Evolutionary conservation across 2,797 vertebrate species (phyloP).

Genomic region (Propithecus perrieri): DNA sequence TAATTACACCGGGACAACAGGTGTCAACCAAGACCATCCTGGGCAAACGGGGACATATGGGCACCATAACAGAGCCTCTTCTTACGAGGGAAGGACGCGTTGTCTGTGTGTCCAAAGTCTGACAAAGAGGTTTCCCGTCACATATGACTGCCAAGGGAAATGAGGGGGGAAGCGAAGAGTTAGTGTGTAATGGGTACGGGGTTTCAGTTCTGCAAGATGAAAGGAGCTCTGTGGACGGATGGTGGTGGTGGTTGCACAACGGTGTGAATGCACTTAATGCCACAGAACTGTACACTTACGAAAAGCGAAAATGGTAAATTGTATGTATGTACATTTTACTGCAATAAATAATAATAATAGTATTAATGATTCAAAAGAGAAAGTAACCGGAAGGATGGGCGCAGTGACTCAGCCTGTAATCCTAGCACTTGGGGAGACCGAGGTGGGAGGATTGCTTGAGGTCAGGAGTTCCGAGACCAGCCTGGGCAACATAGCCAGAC

Average conservation of each 20-base stretch:
- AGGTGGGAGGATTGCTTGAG: background rate
- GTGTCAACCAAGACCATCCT: background rate
- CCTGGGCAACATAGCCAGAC: background rate
- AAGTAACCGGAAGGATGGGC: too few species aligned
- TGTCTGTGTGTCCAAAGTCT: background rate
- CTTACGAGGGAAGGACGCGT: background rate
- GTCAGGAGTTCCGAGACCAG: background rate
- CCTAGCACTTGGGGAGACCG: background rate
- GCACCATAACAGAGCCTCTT: background rate
- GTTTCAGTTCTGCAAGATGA: background rate
- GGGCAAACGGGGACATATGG: background rate
- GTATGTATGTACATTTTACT: background rate
- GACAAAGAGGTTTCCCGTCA: background rate
- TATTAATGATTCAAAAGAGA: background rate
- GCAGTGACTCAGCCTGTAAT: background rate
- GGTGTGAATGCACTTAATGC: background rate
- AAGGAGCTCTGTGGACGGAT: background rate
- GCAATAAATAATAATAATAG: background rate
- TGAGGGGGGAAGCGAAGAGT: background rate
- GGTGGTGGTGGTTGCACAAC: background rate
- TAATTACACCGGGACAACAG: background rate
- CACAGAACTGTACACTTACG: background rate
- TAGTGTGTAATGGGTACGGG: background rate
- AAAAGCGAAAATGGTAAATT: background rate
- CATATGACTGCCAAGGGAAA: accelerated